Evolutionary conservation across 1,140 invertebrate species (phyloP), one percentile per base, ranked within the genome.

Genomic region (Meloidogyne floridensis): DNA sequence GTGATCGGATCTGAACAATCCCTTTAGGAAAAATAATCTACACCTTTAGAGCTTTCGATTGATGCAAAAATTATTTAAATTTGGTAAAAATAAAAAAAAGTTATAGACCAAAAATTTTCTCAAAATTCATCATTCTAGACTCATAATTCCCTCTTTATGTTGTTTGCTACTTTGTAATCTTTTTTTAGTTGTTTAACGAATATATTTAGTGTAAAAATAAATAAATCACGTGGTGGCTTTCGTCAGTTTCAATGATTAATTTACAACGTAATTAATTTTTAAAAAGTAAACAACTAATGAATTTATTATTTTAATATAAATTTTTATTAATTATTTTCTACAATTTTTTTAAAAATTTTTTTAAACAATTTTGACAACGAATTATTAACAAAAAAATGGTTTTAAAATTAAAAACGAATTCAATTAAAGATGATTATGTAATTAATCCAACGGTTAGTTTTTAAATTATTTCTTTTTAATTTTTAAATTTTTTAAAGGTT

Each of bases 401-500:
- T 70, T 47, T 87, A 59, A 87, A 79, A 20, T 87, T 56, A 51
- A 86, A 86, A 82, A 85, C 82, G 5, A 83, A 85, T 75, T 77
- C 85, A 20, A 87, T 86, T 73, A 85, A 86, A 82, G 72, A 84
- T 42, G 86, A 86, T 65, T 86, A 86, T 76, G 74, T 80, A 20
- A 82, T 87, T 71, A 71, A 77, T 20, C 47, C 53, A 47, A 85
- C 56, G 76, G 85, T 87, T 18, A 32, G 6, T 78, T 51, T 56
- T 84, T 2, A 32, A 32, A 32, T 32, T 32, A 32, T 15, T 47
- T 47, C n/a, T 53, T 79, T 84, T 54, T 51, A 32, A 83, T 9
- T 56, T 43, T 11, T 13, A 15, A 0, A 84, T 18, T 79, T 71
- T 81, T 81, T 88, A 15, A 32, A 89, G 86, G 96, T 98, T 15